A percentile compares a stretch with the other conserved stretches of the same genome.
These are phyloP conservation scores for Phodopus roborovskii DNA, from an alignment of 2,113 vertebrate genomes.

Conservation along the genomic window DNA sequence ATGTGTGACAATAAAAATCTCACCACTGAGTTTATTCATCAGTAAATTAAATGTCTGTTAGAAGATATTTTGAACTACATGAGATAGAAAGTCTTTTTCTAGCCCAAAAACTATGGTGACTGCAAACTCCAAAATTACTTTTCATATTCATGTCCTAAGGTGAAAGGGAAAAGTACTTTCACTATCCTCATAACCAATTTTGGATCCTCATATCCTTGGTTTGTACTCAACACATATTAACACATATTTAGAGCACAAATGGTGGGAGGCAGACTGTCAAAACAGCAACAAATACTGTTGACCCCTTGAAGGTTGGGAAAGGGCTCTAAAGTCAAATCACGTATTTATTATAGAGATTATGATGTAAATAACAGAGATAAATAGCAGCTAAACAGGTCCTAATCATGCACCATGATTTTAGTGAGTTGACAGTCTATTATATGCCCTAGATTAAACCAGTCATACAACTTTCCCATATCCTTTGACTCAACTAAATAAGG, in stretches of 20 bases:
- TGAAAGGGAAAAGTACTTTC: background rate
- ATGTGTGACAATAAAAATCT: background rate
- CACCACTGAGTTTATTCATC: background rate
- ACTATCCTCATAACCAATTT: background rate
- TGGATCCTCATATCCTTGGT: background rate
- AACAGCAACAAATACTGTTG: constrained; percentile 17
- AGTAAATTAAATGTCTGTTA: background rate
- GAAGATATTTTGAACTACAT: constrained; percentile 20
- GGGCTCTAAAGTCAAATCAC: constrained; percentile 18
- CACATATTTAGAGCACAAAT: constrained; percentile 38
- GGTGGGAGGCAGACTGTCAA: background rate
- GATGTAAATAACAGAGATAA: constrained; percentile 44
- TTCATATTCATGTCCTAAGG: constrained; percentile 28
- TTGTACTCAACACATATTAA: constrained; percentile 50
- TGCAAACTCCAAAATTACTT: background rate
- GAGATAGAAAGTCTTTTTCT: constrained; percentile 14
- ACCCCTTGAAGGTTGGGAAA: background rate
- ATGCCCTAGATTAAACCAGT: background rate
- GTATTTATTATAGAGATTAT: constrained; percentile 50
- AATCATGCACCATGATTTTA: background rate
- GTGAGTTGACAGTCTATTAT: constrained; percentile 20
- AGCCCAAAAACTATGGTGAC: background rate
- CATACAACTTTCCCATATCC: background rate
- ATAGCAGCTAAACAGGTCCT: background rate
- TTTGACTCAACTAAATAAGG: background rate